Base-by-base conservation (phyloP, 2,113 vertebrate genomes). In the Condylura cristata region DNA sequence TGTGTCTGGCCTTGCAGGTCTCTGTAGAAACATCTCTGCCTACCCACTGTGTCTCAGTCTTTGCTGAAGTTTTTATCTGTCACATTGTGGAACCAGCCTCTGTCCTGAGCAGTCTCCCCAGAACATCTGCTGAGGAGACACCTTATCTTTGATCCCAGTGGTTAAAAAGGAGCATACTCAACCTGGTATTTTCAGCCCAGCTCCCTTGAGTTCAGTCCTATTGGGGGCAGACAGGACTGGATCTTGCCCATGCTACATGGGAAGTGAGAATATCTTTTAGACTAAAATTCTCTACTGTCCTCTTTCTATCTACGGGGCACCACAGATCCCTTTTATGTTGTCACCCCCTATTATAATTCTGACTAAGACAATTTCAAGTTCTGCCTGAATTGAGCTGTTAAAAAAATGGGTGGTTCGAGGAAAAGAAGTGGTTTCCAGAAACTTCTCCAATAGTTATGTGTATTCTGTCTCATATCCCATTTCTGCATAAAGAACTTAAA, bases 341-440 rank as follows among this genome's bases (percentile, higher is more conserved):
- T 12, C 37, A 70, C 28, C 3, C 18, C 14, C 28, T 10, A 16
- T 51, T 51, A 70, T n/a, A 2, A 16, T 48, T 58, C 11, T 80
- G 63, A 80, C 30, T 80, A 26, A 91, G 79, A 80, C 39, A 11
- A 81, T 78, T 65, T 76, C 22, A 78, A 86, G 24, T n/a, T 90
- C 41, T 80, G 18, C 53, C 65, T 79, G 56, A 89, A 75, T 70
- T 79, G 51, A 74, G 18, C 51, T 65, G 18, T 68, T 86, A 85
- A 81, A 63, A 70, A 80, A 60, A 56, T 51, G 46, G 6, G 75
- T 74, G n/a, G 48, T 74, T 74, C 88, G 56, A 86, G 48, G 14
- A 53, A 95, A n/a, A 44, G 22, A 65, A 65, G 30, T 61, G 7
- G 16, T 87, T 91, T 63, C 26, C 48, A 95, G 46, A 85, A 89